Evolutionary conservation across 2,888 invertebrate genomes (phyloP), one percentile per base, ranked within the genome.

Genomic region (Tineola bisselliella): DNA sequence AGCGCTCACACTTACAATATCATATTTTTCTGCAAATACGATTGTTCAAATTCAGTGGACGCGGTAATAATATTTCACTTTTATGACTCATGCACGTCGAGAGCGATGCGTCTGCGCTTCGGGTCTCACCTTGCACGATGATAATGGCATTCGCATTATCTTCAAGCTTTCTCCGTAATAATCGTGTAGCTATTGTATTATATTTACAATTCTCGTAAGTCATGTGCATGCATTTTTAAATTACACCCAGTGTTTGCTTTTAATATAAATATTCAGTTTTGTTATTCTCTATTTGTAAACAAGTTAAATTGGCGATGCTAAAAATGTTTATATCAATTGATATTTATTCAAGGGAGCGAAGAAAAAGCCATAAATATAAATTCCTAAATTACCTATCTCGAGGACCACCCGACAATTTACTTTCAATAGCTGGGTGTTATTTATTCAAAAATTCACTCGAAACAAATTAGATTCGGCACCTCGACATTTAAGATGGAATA

Each of bases 1-100:
- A n/a, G n/a, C n/a, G n/a, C n/a, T n/a, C n/a, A 31, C 58, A 13
- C 58, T 33, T 33, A 30, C 30, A 59, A 44, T 19, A 38, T 59
- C 59, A 44, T 59, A 59, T 59, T 59, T 59, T 58, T 33, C 59
- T 18, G 18, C 44, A 59, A 59, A 59, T 59, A 67, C 76, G 74
- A 77, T 80, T 82, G 80, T 81, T 81, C 77, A 77, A 79, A 84
- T 86, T 86, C 86, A 79, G 77, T 74, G 78, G 74, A 74, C 81
- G 81, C 72, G 72, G 76, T 77, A 69, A 78, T 77, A 77, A 84
- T 86, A 84, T 79, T 76, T 87, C 84, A 84, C 72, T 81, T 87
- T 87, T 84, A 87, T 79, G 86, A 84, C 75, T 78, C 69, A 67
- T 44, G 43, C 71, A 71, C 73, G 48, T 48, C 48, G 48, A 17